Base-by-base conservation (phyloP, 1,140 invertebrate genomes). In the Teleopsis dalmanni region DNA sequence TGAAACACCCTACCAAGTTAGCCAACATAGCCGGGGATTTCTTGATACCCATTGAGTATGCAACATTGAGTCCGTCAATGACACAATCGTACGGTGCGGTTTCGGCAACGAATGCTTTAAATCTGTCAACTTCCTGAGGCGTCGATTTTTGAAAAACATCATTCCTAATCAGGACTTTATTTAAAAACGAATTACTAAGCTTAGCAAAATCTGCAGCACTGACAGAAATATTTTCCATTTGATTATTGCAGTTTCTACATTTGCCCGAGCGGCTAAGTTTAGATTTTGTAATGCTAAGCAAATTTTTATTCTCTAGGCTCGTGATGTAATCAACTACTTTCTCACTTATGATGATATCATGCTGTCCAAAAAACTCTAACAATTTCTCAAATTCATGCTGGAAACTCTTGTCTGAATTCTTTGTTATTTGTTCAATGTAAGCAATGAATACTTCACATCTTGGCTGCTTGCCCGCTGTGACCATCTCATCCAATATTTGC, bases 11-110 rank as follows among this genome's bases (percentile, higher is more conserved):
- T 61, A 71, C 69, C 46, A 73, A 53, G 40, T 59, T 57, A 21
- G 68, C 59, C 50, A 60, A 57, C 16, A 72, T 56, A 35, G 60
- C 40, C 0, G 65, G 51, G 4, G 63, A 47, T 50, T 71, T 67
- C 33, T 70, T 75, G n/a, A 51, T 56, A 16, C 72, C 72, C 29
- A 52, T 57, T 3, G 75, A 67, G 71, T 82, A 85, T 23, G 79
- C 77, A 26, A 89, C 74, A 72, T 92, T 93, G n/a, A 92, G 72
- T 19, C 83, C 86, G 75, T 93, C 90, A 42, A 92, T 72, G 4
- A 92, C 83, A 48, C 88, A 75, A 72, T 91, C 84, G 72, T 81
- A 89, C 8, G 85, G 82, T 34, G 74, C 76, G 22, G 76, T 77
- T 29, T 71, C 61, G 14, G 81, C 57, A 5, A 91, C 56, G 66